Conservation (phyloP, 2,888 invertebrate genomes). For the Helobdella robusta region DNA sequence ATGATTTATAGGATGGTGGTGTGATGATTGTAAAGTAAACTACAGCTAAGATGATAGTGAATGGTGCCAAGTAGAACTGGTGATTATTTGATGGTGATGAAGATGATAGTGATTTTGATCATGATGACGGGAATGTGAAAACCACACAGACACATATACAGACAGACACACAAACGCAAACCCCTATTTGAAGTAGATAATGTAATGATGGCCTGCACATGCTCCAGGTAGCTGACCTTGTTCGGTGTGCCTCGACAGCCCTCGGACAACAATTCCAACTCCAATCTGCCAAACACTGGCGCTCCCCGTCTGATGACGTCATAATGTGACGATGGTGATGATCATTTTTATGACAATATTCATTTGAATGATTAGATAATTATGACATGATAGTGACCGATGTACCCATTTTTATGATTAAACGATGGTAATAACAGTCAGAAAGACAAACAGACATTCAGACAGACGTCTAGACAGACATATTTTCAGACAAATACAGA, state of each 20-base stretch:
- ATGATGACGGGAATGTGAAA: not conserved
- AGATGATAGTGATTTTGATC: not conserved
- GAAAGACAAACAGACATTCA: not conserved
- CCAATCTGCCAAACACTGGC: constrained; percentile 23
- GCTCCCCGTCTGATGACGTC: constrained; percentile 27
- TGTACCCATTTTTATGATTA: too few species aligned
- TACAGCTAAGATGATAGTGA: not conserved
- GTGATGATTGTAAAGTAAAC: not conserved
- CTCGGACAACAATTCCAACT: constrained; percentile 39
- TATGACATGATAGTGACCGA: not conserved
- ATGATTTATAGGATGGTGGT: not conserved
- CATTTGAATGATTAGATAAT: not conserved
- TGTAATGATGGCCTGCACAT: constrained; percentile 89
- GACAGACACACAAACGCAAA: constrained; percentile 52
- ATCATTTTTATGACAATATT: not conserved
- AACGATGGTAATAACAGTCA: too few species aligned
- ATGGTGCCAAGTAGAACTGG: not conserved
- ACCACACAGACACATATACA: constrained; percentile 4
- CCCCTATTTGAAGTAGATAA: constrained; percentile 79
- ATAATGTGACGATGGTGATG: not conserved
- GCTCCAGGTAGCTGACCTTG: constrained; percentile 82
- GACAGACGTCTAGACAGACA: not conserved
- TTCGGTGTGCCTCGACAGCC: constrained; percentile 42
- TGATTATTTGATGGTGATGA: not conserved
- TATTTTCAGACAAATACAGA: not conserved